Evolutionary conservation across 2,797 vertebrate genomes (phyloP), one percentile per base, ranked within the genome.

Genomic region (Hemibagrus guttatus): DNA sequence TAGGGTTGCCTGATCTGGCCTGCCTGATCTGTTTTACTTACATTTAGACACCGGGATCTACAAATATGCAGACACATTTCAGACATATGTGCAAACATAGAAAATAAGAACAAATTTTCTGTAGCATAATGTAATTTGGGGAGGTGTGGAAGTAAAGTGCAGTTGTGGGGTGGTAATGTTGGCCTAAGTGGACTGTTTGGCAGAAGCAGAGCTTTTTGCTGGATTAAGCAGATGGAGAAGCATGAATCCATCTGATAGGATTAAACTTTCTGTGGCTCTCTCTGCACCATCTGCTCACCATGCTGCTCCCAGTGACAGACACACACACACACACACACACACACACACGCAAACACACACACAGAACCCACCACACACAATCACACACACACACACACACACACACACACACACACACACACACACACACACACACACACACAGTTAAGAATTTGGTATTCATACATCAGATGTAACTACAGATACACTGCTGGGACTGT

Each of bases 191-290:
- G 86, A 93, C 93, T 95, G 95, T 95, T 96, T 95, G 88, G 96
- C 95, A 95, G 94, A 93, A 93, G 86, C 94, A 94, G 96, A 96
- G 95, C 96, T 93, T 94, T 95, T 95, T 95, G 89, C 86, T 94
- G 96, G 97, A 97, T 99, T 97, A 98, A 96, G 96, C 97, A 98
- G 97, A 98, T 99, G 98, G 97, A 95, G 95, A 94, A 95, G 96
- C 95, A 97, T 95, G 96, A 97, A 97, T 98, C 95, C 95, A 96
- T 96, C 96, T 98, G 97, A 99, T 97, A 98, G 97, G 97, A 99
- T 99, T 98, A 99, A 98, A 96, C 96, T 95, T 96, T 95, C 89
- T 95, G 94, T 94, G 93, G 94, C 93, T 94, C 94, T 95, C 96
- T 97, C 95, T 89, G 90, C 94, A 96, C 97, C 97, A 98, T 98